Evolutionary conservation across 2,888 invertebrate species (phyloP).

Genomic region (Itoplectis maculator): DNA sequence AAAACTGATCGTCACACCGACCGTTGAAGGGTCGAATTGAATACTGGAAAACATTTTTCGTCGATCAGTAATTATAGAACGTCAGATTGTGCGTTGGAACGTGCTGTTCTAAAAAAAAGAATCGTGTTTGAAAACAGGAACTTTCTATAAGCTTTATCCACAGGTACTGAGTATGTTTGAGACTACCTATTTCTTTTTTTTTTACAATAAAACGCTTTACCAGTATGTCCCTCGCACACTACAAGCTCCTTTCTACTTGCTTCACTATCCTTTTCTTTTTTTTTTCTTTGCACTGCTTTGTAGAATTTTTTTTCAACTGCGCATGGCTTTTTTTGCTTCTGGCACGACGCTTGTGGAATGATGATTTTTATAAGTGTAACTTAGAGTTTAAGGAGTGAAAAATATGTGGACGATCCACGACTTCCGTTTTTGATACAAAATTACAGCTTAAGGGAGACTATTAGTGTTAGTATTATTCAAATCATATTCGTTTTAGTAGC

Average conservation of each 20-base stretch:
- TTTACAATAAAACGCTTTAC: slow-evolving; percentile 70
- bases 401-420: neutral
- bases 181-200: slow-evolving; percentile 61
- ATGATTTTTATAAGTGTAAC: slow-evolving; percentile 4
- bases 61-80: slow-evolving; percentile 4
- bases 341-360: slow-evolving; percentile 40
- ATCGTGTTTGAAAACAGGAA: slow-evolving; percentile 39
- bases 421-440: neutral
- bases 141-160: slow-evolving; percentile 53
- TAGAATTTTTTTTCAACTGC: slow-evolving; percentile 22
- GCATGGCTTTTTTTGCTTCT: slow-evolving; percentile 45
- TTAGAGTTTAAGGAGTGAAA: neutral
- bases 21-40: neutral
- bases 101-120: slow-evolving; percentile 44
- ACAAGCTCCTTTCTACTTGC: slow-evolving; percentile 57
- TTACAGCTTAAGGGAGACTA: neutral
- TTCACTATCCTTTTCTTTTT: slow-evolving; percentile 48
- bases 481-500: too few species aligned
- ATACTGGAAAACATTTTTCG: neutral
- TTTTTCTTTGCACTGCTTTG: slow-evolving; percentile 50
- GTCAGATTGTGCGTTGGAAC: slow-evolving; percentile 49
- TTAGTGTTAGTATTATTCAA: too few species aligned
- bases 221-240: slow-evolving; percentile 58
- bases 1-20: neutral
- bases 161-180: slow-evolving; percentile 59